Base-by-base conservation (phyloP, 2,797 vertebrate species). In the Hoplostethus mediterraneus region DNA sequence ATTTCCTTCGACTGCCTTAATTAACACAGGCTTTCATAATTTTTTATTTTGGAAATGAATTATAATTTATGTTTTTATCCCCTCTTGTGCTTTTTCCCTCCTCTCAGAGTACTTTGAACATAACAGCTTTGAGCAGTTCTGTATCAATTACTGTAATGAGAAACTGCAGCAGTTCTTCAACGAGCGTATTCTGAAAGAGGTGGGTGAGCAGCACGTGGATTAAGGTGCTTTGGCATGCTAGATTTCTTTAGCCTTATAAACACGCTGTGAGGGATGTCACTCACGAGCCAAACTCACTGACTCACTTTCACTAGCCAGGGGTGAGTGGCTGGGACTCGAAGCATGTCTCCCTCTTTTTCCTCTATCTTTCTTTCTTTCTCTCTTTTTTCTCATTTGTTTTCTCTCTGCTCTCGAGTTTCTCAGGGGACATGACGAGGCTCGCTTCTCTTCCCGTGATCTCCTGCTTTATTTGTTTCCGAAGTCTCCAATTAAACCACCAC, bases 101-200 rank as follows among this genome's bases (percentile, higher is more conserved):
- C 55, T 72, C 79, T 63, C 89, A 99, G 98, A 99, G 89, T 99
- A 99, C 90, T 99, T 99, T 89, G 98, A 99, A 83, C 98, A 97
- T 88, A 99, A 99, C 95, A 99, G 98, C 93, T 99, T 97, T 90
- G 98, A 99, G 92, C 98, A 99, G 81, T 99, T 99, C 93, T 99
- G 98, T 87, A 99, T 99, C 91, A 99, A 99, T 94, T 99, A 99
- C 91, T 99, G 98, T 94, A 99, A 99, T 72, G 98, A 99, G 94
- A 99, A 99, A 73, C 95, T 99, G 80, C 98, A 99, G 83, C 98
- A 99, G 76, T 99, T 99, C 94, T 99, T 99, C 93, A 99, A 99
- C 56, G 98, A 99, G 93, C 96, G 98, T 36, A 99, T 99, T 86
- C 95, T 99, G 58, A 99, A 99, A 93, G 98, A 99, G 98, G 98